phyloP scores from a whole-genome alignment of 2,113 vertebrate genomes.

The Melanerpes aurifrons region DNA sequence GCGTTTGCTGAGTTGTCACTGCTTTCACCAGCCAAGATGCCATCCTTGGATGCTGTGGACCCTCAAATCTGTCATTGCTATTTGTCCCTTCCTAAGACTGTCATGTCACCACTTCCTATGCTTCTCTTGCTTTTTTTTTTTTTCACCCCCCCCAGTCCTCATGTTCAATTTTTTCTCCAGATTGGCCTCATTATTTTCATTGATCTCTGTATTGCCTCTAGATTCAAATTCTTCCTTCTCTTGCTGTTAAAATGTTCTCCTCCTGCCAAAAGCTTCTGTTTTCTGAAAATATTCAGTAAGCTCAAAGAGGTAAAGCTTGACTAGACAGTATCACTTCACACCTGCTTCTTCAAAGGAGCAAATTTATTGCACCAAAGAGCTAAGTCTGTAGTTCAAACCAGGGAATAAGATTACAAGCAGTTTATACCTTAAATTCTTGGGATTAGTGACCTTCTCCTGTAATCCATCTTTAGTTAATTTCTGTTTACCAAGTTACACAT shows the following conservation, averaged over 20 bases:
- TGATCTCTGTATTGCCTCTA: not conserved
- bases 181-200: not conserved
- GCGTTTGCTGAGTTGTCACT: not conserved
- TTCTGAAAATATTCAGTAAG: not conserved
- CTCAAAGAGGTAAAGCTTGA: not conserved
- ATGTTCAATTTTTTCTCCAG: not conserved
- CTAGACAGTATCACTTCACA: not conserved
- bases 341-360: constrained; percentile 9
- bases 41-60: not conserved
- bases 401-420: constrained; percentile 24
- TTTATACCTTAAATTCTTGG: constrained; percentile 25
- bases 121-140: not conserved
- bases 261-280: not conserved
- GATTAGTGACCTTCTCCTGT: constrained; percentile 20
- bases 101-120: not conserved
- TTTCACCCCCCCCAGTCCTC: not conserved
- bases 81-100: not conserved
- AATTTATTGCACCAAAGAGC: not conserved
- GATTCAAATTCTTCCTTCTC: not conserved
- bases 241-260: not conserved
- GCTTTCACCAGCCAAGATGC: not conserved
- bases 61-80: not conserved
- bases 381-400: constrained; percentile 38
- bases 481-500: constrained; percentile 4
- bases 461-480: constrained; percentile 47